A percentile compares a stretch with the other conserved stretches of the same genome.
Conservation (phyloP, 2,888 invertebrate species). For the Drosophila leonis region DNA sequence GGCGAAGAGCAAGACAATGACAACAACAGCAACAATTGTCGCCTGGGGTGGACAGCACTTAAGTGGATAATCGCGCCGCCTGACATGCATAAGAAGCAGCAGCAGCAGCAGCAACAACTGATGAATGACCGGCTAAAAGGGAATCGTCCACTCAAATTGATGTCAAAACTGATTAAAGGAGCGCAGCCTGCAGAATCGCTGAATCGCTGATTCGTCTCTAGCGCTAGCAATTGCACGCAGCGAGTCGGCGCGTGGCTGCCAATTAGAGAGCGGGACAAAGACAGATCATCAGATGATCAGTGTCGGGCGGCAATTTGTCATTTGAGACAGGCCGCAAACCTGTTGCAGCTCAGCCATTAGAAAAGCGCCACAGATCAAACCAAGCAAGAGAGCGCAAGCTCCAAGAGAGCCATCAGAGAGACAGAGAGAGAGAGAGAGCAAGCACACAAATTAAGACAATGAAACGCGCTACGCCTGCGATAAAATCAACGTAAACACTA, state of each 20-base stretch:
- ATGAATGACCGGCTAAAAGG: constrained; percentile 61
- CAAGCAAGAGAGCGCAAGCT: constrained; percentile 2
- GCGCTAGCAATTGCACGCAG: constrained; percentile 8
- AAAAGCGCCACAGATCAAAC: constrained; percentile 39
- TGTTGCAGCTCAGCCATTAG: constrained; percentile 52
- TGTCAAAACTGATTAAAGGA: constrained; percentile 82
- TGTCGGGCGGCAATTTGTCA: constrained; percentile 58
- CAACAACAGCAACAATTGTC: constrained; percentile 69
- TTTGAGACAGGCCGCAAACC: constrained; percentile 61
- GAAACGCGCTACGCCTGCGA: constrained; percentile 76
- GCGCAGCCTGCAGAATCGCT: constrained; percentile 30
- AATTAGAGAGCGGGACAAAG: constrained; percentile 52
- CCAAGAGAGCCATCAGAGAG: background rate
- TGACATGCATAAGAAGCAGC: constrained; percentile 69
- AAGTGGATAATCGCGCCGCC: constrained; percentile 80
- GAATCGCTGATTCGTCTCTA: constrained; percentile 15
- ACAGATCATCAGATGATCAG: constrained; percentile 44
- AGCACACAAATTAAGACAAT: constrained; percentile 79
- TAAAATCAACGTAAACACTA: constrained; percentile 78
- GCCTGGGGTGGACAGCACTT: constrained; percentile 68
- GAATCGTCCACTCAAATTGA: constrained; percentile 80
- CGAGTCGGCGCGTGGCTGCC: constrained; percentile 76
- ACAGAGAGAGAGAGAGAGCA: constrained; percentile 10
- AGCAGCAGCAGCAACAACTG: constrained; percentile 22
- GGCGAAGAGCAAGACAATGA: constrained; percentile 22